phyloP scores from a whole-genome alignment of 2,113 vertebrate genomes.

The Thamnophis sirtalis region DNA sequence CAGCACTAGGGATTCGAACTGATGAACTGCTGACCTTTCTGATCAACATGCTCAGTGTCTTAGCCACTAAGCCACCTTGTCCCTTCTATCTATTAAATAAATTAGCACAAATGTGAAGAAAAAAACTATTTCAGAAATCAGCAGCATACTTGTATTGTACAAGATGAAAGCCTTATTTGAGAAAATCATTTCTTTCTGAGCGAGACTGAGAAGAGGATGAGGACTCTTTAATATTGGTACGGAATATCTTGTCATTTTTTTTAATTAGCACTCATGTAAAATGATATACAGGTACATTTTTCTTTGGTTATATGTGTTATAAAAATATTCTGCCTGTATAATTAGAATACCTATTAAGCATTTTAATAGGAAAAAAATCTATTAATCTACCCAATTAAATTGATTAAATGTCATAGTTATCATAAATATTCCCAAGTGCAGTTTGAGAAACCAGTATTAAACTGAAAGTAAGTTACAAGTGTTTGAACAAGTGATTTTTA shows the following conservation, averaged over 20 bases:
- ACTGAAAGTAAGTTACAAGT: not conserved
- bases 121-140: not conserved
- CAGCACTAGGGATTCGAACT: no score
- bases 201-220: not conserved
- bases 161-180: not conserved
- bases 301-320: not conserved
- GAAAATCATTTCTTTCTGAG: not conserved
- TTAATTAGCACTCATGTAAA: not conserved
- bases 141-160: not conserved
- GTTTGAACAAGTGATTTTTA: not conserved
- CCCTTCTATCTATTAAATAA: not conserved
- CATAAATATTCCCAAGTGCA: not conserved
- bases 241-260: not conserved
- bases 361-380: not conserved
- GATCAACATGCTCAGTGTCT: no score
- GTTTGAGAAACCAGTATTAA: not conserved
- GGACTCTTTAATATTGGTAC: not conserved
- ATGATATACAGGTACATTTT: not conserved
- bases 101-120: not conserved
- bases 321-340: not conserved
- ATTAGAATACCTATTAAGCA: not conserved
- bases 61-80: no score
- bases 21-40: no score
- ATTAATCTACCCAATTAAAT: not conserved
- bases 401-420: not conserved